A percentile compares a stretch with the other conserved stretches of the same genome.
Conservation (phyloP, 35 echinoderm and acorn worm genomes). For the Chiridota heheva region DNA sequence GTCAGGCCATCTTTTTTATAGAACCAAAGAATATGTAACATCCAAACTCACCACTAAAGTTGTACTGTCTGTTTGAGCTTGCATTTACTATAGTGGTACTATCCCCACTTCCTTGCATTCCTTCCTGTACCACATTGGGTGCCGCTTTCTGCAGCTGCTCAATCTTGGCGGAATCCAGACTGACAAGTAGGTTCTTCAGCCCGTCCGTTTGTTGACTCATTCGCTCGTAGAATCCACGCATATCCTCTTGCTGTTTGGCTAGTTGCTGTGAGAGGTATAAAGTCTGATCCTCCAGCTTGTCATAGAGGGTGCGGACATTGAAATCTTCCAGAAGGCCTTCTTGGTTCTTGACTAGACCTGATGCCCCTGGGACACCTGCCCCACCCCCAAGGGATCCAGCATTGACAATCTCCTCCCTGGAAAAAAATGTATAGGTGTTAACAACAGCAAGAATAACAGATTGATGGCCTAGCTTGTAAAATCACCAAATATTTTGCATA, state of each 20-base stretch:
- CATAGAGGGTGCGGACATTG: conserved; percentile 91
- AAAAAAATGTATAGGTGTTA: no score
- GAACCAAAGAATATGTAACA: neutral
- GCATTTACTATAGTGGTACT: conserved; percentile 33
- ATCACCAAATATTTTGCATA: no score
- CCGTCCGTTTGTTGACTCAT: conserved; percentile 97
- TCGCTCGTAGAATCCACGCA: conserved; percentile 88
- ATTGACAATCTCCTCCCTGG: conserved; percentile 42
- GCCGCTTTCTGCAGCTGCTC: conserved; percentile 51
- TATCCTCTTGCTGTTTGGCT: conserved; percentile 91
- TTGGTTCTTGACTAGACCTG: conserved; percentile 43
- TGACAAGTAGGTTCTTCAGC: conserved; percentile 82
- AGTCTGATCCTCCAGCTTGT: conserved; percentile 96
- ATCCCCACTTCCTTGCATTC: conserved; percentile 24
- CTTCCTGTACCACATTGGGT: conserved; percentile 8
- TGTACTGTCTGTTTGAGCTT: conserved; percentile 55
- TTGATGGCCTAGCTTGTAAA: no score
- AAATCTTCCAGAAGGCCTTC: conserved; percentile 77
- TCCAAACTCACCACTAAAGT: conserved; percentile 54
- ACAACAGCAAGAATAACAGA: no score
- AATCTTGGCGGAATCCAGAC: conserved; percentile 77
- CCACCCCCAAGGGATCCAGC: conserved; percentile 25
- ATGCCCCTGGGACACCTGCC: neutral
- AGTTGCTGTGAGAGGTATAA: conserved; percentile 91
- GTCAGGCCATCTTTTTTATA: no score